Base-by-base conservation (phyloP, 2,113 vertebrate species). In the Dipodomys merriami region DNA sequence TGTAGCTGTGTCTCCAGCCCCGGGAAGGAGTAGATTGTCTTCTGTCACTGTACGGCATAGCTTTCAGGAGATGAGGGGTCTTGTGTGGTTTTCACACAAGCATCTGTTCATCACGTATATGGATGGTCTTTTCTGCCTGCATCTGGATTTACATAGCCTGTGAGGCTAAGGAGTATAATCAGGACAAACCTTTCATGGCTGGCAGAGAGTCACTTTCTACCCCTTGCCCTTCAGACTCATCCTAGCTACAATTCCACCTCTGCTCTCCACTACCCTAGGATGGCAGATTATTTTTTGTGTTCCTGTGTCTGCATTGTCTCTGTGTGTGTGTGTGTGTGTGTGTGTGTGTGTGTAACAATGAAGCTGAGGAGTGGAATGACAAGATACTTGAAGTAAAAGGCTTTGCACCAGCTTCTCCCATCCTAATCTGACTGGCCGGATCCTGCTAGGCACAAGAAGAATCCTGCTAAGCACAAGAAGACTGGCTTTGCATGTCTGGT, bases 11-110 rank as follows among this genome's bases (percentile, higher is more conserved):
- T 20, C n/a, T 57, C 10, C 23, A 35, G 29, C 12, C 62, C 2
- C 0, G 0, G 0, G 67, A 67, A 30, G 44, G 25, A 68, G 3
- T 19, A 11, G 4, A 1, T 27, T 19, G 29, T 22, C 39, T 72
- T 9, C 27, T 9, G 39, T 53, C 46, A 33, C 44, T 19, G n/a
- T 2, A 16, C 13, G 2, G 30, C 83, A 62, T 2, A 69, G 35
- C 57, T 68, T 39, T 86, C 33, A 49, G 30, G 60, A 23, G 16
- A 33, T 13, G 44, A 68, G 57, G 49, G 25, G 7, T 18, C 25
- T 12, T 39, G n/a, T 64, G 62, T 62, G 23, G 25, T 72, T 57
- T 65, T 71, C 23, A 33, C 1, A 11, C 73, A 9, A 16, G 27
- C 46, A 10, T 62, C 39, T 72, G 9, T 2, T 79, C 57, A 33